These are phyloP conservation scores for Sceloporus undulatus DNA, from an alignment of 2,113 vertebrate genomes.

Conservation along the genomic window DNA sequence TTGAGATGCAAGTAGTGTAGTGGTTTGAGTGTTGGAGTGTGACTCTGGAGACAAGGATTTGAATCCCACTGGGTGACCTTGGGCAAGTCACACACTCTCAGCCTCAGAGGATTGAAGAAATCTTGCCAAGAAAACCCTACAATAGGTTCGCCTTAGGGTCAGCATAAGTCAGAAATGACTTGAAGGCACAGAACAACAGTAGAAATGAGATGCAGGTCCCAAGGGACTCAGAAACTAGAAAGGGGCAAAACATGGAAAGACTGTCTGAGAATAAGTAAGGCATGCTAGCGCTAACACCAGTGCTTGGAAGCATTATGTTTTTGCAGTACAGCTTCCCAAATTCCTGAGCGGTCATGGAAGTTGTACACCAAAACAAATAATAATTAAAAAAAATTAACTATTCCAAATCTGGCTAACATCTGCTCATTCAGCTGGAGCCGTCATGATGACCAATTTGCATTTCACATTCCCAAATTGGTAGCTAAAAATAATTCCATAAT, in stretches of 20 bases:
- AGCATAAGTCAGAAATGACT: too few relatives aligned
- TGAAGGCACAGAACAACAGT: too few relatives aligned
- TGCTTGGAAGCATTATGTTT: too few relatives aligned
- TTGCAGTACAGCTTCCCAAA: too few relatives aligned
- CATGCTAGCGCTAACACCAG: background rate
- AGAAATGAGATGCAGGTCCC: background rate
- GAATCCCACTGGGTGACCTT: too few relatives aligned
- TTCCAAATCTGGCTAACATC: background rate
- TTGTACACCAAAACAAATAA: too few relatives aligned
- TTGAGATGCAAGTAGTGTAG: background rate
- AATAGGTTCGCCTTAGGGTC: too few relatives aligned
- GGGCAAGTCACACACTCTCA: too few relatives aligned
- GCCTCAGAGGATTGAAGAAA: too few relatives aligned
- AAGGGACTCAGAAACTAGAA: background rate
- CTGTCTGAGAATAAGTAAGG: background rate
- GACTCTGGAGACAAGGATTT: too few relatives aligned
- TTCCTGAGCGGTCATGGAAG: background rate
- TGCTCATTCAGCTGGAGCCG: background rate
- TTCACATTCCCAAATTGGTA: background rate
- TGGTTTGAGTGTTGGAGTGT: too few relatives aligned
- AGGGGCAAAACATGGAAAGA: background rate
- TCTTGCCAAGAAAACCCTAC: too few relatives aligned
- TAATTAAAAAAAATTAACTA: background rate
- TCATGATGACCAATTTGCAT: background rate
- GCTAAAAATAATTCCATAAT: background rate